Conservation (phyloP, 2,888 invertebrate species). For the Spodoptera exigua region DNA sequence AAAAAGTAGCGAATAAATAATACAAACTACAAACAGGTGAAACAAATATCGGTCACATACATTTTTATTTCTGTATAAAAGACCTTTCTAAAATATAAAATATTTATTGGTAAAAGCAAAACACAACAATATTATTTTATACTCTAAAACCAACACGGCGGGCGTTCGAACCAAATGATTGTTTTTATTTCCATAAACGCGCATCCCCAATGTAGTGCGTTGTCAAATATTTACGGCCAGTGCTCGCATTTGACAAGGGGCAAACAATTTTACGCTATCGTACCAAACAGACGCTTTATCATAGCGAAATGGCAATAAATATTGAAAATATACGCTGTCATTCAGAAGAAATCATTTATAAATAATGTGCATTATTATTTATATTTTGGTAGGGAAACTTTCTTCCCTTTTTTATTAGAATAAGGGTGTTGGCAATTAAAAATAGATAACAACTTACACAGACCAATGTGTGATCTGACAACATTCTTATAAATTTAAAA, state of each 20-base stretch:
- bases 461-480: no score
- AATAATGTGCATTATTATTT: slow-evolving; percentile 21
- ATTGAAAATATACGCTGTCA: slow-evolving; percentile 56
- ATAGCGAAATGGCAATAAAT: slow-evolving; percentile 63
- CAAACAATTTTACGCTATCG: slow-evolving; percentile 70
- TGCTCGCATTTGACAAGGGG: slow-evolving; percentile 72
- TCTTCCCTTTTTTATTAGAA: no score
- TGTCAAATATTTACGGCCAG: slow-evolving; percentile 74
- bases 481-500: no score
- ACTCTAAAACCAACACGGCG: neutral
- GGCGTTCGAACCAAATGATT: slow-evolving; percentile 33
- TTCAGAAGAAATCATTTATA: slow-evolving; percentile 35
- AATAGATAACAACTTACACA: no score
- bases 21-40: no score
- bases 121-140: neutral
- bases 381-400: neutral
- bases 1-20: no score
- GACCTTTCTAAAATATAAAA: no score
- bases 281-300: slow-evolving; percentile 64
- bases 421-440: no score
- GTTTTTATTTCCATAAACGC: slow-evolving; percentile 59
- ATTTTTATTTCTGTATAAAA: no score
- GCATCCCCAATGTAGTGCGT: slow-evolving; percentile 55
- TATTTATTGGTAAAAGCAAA: neutral
- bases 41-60: no score